Conservation (phyloP, 2,888 invertebrate genomes). For the Philopedon plagiatum region DNA sequence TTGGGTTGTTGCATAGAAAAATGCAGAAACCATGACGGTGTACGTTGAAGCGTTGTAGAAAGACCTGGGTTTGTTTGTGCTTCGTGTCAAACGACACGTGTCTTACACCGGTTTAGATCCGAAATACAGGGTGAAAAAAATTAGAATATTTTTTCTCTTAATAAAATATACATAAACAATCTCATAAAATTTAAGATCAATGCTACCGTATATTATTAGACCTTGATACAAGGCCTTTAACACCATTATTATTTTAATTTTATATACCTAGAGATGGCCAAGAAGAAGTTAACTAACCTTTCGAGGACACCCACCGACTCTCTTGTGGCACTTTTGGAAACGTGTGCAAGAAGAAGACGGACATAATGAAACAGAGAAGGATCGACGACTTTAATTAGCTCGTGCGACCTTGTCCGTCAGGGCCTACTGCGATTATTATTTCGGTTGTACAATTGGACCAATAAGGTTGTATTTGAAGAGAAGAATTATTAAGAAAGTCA, state of each 20-base stretch:
- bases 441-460: conserved; percentile 8
- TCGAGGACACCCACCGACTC: conserved; percentile 24
- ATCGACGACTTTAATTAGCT: conserved; percentile 12
- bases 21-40: no score
- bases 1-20: no score
- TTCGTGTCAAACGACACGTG: no score
- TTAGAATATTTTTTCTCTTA: no score
- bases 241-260: background rate
- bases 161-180: background rate
- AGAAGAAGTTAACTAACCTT: conserved; percentile 27
- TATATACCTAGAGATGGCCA: conserved; percentile 2
- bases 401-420: conserved; percentile 25
- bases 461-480: background rate
- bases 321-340: conserved; percentile 1
- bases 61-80: no score
- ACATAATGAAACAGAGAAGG: background rate
- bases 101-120: no score
- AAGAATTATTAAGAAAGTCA: background rate
- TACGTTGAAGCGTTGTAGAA: no score
- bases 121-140: no score
- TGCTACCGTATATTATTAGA: background rate
- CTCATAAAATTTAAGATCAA: background rate
- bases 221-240: conserved; percentile 4
- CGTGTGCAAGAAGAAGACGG: conserved; percentile 10
- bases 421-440: conserved; percentile 13